Evolutionary conservation across 2,797 vertebrate genomes (phyloP).

Genomic region (Eidolon dupreanum): DNA sequence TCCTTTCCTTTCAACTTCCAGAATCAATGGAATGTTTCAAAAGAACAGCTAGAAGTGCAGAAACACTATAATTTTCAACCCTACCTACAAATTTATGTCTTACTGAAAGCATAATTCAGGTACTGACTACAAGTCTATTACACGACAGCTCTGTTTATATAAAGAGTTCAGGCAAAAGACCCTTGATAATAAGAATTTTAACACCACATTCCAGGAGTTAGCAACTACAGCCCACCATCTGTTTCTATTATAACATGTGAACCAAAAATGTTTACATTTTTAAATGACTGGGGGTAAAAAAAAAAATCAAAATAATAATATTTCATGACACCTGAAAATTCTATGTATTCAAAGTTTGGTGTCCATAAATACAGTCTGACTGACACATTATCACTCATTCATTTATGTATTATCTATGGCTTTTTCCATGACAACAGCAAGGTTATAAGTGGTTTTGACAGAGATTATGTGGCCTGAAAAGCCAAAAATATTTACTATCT

Average conservation of each 20-base stretch:
- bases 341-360: not conserved
- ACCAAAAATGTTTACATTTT: not conserved
- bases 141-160: not conserved
- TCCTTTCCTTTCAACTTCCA: not conserved
- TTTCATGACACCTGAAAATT: conserved; percentile 20
- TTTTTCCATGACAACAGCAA: not conserved
- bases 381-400: not conserved
- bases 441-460: not conserved
- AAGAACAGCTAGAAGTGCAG: not conserved
- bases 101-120: not conserved
- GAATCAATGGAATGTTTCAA: conserved; percentile 32
- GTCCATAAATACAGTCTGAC: not conserved
- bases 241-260: not conserved
- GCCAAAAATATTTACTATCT: not conserved
- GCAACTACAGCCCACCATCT: not conserved
- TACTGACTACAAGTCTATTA: not conserved
- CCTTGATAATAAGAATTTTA: not conserved
- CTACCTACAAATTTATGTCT: not conserved
- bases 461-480: not conserved
- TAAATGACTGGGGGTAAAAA: not conserved
- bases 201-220: not conserved
- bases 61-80: conserved; percentile 20
- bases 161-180: not conserved
- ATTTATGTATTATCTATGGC: not conserved
- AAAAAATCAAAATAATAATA: not conserved